Percentiles rank a stretch among this genome's conserved stretches.
These are phyloP conservation scores for Trypoxylus dichotomus DNA, from an alignment of 1,140 invertebrate species.

Conservation along the genomic window DNA sequence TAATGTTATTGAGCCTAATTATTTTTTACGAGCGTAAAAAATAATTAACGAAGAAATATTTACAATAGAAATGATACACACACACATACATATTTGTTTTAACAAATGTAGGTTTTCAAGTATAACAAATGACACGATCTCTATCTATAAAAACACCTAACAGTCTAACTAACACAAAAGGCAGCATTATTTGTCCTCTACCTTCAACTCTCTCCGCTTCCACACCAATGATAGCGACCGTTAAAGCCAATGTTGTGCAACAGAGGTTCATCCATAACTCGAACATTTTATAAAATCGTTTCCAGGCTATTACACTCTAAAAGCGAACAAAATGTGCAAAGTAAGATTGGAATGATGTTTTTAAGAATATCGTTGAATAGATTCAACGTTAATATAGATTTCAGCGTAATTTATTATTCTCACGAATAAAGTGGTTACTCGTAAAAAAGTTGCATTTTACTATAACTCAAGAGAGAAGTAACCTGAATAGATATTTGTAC, in stretches of 20 bases:
- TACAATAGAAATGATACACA: no score
- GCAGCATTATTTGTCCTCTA: not conserved
- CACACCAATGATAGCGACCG: slow-evolving; percentile 31
- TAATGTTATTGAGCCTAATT: no score
- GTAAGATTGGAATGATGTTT: not conserved
- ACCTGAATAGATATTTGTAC: no score
- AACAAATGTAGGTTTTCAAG: no score
- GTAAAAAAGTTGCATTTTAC: no score
- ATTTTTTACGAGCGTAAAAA: no score
- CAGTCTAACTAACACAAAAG: not conserved
- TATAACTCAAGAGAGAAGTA: no score
- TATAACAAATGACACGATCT: not conserved
- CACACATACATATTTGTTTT: no score
- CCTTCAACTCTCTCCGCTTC: slow-evolving; percentile 15
- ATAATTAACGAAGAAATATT: no score
- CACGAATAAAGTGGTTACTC: no score
- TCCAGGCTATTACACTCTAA: slow-evolving; percentile 39
- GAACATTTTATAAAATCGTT: slow-evolving; percentile 45
- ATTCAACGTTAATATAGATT: not conserved
- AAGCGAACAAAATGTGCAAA: slow-evolving; percentile 11
- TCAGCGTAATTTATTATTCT: not conserved
- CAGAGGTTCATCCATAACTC: slow-evolving; percentile 50
- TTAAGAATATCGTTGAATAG: not conserved
- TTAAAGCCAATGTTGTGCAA: slow-evolving; percentile 43
- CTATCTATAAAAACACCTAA: not conserved